These are phyloP conservation scores for Silurus aristotelis DNA, from an alignment of 2,797 vertebrate genomes.

Conservation along the genomic window DNA sequence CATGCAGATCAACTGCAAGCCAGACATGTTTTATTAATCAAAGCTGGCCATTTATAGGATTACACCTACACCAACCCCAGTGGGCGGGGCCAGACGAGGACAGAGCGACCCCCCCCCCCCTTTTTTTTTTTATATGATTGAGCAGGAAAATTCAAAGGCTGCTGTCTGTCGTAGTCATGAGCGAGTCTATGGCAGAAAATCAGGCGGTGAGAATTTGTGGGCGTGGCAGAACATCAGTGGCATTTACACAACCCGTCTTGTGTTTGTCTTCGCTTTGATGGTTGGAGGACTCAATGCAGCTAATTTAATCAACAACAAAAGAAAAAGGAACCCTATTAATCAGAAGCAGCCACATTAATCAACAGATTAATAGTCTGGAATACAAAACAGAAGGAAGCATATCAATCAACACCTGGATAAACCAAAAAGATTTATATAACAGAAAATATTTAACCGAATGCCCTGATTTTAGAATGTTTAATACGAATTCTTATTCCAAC, in stretches of 20 bases:
- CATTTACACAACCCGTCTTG: not conserved
- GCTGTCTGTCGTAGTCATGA: not conserved
- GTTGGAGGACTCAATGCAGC: not conserved
- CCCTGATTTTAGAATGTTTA: too few relatives aligned
- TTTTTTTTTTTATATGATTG: not conserved
- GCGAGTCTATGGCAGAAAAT: not conserved
- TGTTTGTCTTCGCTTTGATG: not conserved
- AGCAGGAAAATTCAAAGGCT: not conserved
- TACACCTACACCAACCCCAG: slow-evolving; percentile 33
- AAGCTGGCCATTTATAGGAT: slow-evolving; percentile 52
- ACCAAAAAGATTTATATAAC: not conserved
- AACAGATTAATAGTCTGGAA: not conserved
- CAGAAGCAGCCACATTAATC: not conserved
- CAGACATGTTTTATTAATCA: slow-evolving; percentile 70
- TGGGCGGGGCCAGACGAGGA: slow-evolving; percentile 9
- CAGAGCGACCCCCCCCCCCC: not conserved
- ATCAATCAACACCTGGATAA: not conserved
- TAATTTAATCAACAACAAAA: not conserved
- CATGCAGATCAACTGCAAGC: slow-evolving; percentile 58
- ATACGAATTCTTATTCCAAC: too few relatives aligned
- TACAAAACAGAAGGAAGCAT: not conserved
- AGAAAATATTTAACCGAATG: too few relatives aligned
- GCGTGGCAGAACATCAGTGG: not conserved
- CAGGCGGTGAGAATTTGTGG: not conserved
- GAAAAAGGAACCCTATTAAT: not conserved